Evolutionary conservation across 2,113 vertebrate genomes (phyloP).

Genomic region (Gadus chalcogrammus): DNA sequence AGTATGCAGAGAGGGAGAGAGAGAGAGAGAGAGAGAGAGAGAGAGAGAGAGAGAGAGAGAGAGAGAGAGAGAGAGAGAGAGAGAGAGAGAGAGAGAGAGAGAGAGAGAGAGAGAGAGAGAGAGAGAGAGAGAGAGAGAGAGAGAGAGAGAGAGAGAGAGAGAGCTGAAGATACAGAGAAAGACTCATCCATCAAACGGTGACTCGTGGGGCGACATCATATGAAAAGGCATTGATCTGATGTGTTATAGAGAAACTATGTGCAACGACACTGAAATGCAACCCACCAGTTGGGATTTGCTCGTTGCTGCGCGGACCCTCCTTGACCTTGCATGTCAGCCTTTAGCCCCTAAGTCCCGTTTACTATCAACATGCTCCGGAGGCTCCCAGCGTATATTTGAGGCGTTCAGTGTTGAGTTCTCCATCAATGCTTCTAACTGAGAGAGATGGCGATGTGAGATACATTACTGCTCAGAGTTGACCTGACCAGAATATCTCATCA

Average conservation of each 20-base stretch:
- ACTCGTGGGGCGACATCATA: slow-evolving; percentile 24
- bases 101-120: background rate
- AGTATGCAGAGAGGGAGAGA: background rate
- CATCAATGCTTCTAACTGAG: slow-evolving; percentile 60
- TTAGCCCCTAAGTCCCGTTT: slow-evolving; percentile 21
- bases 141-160: background rate
- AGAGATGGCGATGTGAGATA: slow-evolving; percentile 62
- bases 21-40: background rate
- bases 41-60: background rate
- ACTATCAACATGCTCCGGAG: slow-evolving; percentile 1
- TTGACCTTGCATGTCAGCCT: slow-evolving; percentile 55
- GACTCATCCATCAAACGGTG: slow-evolving; percentile 2
- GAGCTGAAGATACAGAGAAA: no score
- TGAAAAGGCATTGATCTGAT: slow-evolving; percentile 38
- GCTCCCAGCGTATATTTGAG: slow-evolving; percentile 44
- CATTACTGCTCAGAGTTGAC: slow-evolving; percentile 24
- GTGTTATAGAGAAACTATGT: background rate
- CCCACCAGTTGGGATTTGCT: no score
- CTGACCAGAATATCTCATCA: no score
- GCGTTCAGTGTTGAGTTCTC: slow-evolving; percentile 46
- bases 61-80: background rate
- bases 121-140: background rate
- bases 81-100: background rate
- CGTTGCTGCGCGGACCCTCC: slow-evolving; percentile 12
- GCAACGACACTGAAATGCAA: background rate